A percentile compares a stretch with the other conserved stretches of the same genome.
phyloP scores from a whole-genome alignment of 1,140 invertebrate genomes.

The Gonioctena quinquepunctata region DNA sequence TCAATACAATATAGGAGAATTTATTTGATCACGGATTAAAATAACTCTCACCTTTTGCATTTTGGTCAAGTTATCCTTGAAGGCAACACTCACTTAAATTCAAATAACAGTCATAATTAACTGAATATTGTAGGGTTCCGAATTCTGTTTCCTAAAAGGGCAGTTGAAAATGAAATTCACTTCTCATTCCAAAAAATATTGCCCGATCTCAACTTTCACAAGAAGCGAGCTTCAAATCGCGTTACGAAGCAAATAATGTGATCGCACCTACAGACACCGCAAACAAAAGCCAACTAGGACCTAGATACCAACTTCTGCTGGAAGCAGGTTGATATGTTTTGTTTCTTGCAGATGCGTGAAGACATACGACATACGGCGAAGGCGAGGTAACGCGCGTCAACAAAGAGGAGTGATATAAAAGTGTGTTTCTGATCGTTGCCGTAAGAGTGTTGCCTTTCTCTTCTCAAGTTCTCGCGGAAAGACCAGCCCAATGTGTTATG shows the following conservation, averaged over 20 bases:
- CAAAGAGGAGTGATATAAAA: neutral
- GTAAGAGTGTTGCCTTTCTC: neutral
- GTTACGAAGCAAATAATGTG: neutral
- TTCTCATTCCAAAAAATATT: too few relatives aligned
- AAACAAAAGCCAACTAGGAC: constrained; percentile 8
- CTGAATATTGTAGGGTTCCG: too few relatives aligned
- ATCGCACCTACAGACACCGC: constrained; percentile 1
- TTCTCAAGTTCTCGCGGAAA: neutral
- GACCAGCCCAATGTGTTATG: neutral
- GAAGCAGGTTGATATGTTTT: neutral
- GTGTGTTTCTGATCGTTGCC: neutral
- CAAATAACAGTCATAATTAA: too few relatives aligned
- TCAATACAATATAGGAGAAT: too few relatives aligned
- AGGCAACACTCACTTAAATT: neutral
- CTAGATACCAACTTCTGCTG: constrained; percentile 11
- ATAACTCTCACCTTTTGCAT: neutral
- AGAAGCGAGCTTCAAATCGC: too few relatives aligned
- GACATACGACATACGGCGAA: neutral
- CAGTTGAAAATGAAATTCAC: too few relatives aligned
- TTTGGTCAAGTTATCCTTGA: neutral
- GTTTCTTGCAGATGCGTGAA: neutral
- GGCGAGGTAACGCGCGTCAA: neutral
- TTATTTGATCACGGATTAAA: too few relatives aligned
- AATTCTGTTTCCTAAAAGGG: too few relatives aligned
- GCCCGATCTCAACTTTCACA: too few relatives aligned